Evolutionary conservation across 2,888 invertebrate species (phyloP).

Genomic region (Oxycera nigricornis): DNA sequence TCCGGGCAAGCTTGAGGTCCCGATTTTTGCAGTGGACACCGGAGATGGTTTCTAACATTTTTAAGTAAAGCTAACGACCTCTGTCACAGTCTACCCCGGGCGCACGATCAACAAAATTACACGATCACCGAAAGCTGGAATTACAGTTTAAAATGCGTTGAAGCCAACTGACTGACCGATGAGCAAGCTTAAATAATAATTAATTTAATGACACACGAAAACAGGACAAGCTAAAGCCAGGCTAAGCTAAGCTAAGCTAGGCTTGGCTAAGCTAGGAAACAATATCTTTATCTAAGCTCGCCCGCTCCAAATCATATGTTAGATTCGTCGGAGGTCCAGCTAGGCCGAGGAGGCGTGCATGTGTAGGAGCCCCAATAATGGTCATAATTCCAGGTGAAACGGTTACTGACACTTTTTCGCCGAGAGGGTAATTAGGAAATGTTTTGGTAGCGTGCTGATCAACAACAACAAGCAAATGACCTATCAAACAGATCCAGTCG

Average conservation of each 20-base stretch:
- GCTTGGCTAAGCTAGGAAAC: too few relatives aligned
- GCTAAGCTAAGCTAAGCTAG: too few relatives aligned
- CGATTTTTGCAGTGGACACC: background rate
- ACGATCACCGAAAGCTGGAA: background rate
- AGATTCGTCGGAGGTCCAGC: background rate
- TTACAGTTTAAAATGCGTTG: background rate
- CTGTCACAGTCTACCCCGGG: background rate
- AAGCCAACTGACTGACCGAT: background rate
- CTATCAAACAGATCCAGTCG: conserved; percentile 25
- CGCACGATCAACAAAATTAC: background rate
- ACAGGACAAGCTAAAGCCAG: background rate
- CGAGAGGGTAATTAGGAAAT: background rate
- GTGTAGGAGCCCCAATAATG: background rate
- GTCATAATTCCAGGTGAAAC: background rate
- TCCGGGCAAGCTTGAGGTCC: background rate
- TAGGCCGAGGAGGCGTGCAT: background rate
- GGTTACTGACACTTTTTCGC: conserved; percentile 10
- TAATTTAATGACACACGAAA: background rate
- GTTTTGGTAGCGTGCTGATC: background rate
- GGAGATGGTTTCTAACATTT: background rate
- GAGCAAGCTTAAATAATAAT: background rate
- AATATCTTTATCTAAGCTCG: conserved; percentile 1
- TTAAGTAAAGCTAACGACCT: conserved; percentile 6
- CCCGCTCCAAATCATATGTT: too few relatives aligned
- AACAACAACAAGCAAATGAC: conserved; percentile 5